phyloP scores from a whole-genome alignment of 2,113 vertebrate species.

The Asarcornis scutulata region DNA sequence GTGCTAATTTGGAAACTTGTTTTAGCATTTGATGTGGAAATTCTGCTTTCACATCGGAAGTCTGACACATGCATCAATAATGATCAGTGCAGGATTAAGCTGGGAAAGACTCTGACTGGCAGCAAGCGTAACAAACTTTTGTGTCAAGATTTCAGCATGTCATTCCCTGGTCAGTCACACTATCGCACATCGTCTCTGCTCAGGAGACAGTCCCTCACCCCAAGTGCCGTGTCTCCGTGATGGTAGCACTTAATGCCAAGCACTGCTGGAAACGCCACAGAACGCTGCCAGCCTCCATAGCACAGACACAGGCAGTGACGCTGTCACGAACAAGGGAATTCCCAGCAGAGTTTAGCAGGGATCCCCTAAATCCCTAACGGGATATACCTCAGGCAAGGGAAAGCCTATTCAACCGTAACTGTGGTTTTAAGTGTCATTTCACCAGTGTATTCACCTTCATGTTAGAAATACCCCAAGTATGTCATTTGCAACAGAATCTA shows the following conservation, averaged over 20 bases:
- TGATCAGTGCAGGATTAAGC: background rate
- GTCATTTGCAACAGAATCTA: background rate
- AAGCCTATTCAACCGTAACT: background rate
- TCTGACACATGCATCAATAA: background rate
- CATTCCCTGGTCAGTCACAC: background rate
- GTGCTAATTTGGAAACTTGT: background rate
- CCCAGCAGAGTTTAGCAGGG: background rate
- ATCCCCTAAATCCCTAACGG: background rate
- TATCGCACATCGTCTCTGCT: background rate
- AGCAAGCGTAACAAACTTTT: background rate
- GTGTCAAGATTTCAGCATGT: background rate
- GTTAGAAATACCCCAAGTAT: background rate
- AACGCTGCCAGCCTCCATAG: background rate
- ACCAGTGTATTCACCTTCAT: background rate
- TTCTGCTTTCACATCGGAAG: background rate
- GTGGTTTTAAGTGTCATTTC: background rate
- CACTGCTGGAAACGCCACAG: background rate
- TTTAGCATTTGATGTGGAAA: background rate
- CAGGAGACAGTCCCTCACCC: background rate
- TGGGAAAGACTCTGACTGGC: background rate
- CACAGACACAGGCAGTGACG: background rate
- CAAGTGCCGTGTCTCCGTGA: background rate
- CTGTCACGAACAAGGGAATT: background rate
- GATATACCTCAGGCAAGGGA: background rate
- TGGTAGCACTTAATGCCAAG: background rate